These are phyloP conservation scores for Cydia splendana DNA, from an alignment of 1,140 invertebrate species.

Conservation along the genomic window DNA sequence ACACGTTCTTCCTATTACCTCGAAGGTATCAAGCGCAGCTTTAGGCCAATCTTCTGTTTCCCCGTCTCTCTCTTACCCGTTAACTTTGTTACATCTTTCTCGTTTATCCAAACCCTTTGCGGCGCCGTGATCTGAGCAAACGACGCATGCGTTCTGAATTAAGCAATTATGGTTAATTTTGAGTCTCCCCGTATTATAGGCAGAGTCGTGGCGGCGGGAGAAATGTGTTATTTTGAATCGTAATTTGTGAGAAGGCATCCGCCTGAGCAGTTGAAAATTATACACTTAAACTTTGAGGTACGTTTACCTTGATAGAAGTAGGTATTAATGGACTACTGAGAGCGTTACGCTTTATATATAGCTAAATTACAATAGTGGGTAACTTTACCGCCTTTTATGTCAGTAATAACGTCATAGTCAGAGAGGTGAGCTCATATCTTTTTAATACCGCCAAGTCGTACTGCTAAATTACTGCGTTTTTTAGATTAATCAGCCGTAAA, in stretches of 20 bases:
- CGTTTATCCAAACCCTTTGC: conserved; percentile 49
- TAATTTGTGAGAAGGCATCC: conserved; percentile 78
- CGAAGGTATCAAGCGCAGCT: conserved; percentile 45
- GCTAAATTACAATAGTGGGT: conserved; percentile 18
- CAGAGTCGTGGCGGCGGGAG: conserved; percentile 62
- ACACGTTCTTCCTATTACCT: conserved; percentile 65
- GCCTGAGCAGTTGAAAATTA: conserved; percentile 76
- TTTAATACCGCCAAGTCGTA: neutral
- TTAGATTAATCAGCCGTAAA: neutral
- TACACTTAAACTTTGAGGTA: conserved; percentile 43
- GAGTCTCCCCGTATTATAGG: conserved; percentile 65
- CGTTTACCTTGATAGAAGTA: conserved; percentile 35
- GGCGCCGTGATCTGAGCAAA: conserved; percentile 63
- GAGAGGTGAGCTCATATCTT: neutral
- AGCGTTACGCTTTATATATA: conserved; percentile 35
- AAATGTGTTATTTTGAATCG: conserved; percentile 77
- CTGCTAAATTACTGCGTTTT: conserved; percentile 1
- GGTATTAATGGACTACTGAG: conserved; percentile 40
- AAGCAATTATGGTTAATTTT: conserved; percentile 79
- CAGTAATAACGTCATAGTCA: neutral
- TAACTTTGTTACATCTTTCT: conserved; percentile 11
- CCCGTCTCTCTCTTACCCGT: conserved; percentile 51
- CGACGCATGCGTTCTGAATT: conserved; percentile 69
- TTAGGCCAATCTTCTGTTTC: conserved; percentile 40
- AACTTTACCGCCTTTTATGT: conserved; percentile 22